Evolutionary conservation across 2,113 vertebrate species (phyloP).

Genomic region (Tapirus terrestris): DNA sequence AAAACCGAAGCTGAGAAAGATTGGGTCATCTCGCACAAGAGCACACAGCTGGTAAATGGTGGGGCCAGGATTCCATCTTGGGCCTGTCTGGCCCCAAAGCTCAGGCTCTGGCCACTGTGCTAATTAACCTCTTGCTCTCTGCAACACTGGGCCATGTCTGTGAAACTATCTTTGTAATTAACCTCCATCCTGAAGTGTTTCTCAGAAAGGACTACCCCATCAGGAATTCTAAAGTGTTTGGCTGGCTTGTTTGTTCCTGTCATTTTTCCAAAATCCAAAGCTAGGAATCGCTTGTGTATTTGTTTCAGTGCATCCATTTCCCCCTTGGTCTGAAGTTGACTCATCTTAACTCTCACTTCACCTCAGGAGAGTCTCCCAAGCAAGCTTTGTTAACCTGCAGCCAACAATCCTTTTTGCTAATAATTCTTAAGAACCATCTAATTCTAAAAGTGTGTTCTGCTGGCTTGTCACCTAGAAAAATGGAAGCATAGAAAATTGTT

Average conservation of each 20-base stretch:
- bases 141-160: background rate
- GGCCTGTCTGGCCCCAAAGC: background rate
- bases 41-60: background rate
- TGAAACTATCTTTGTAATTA: constrained; percentile 24
- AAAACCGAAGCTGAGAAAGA: background rate
- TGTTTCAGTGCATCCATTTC: background rate
- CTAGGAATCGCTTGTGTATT: background rate
- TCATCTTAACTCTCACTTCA: background rate
- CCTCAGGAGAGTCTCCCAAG: background rate
- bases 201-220: background rate
- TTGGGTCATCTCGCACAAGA: background rate
- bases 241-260: background rate
- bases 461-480: background rate
- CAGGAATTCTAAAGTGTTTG: background rate
- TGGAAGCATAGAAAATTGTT: background rate
- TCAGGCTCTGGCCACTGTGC: background rate
- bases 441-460: background rate
- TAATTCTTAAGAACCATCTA: background rate
- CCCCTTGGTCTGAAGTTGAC: background rate
- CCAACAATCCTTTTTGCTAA: background rate
- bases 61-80: background rate
- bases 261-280: constrained; percentile 37
- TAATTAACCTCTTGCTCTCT: background rate
- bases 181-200: background rate
- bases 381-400: background rate